Percentiles rank a stretch among this genome's conserved stretches.
These are phyloP conservation scores for Naso thynnoides DNA, from an alignment of 2,797 vertebrate genomes.

Conservation along the genomic window DNA sequence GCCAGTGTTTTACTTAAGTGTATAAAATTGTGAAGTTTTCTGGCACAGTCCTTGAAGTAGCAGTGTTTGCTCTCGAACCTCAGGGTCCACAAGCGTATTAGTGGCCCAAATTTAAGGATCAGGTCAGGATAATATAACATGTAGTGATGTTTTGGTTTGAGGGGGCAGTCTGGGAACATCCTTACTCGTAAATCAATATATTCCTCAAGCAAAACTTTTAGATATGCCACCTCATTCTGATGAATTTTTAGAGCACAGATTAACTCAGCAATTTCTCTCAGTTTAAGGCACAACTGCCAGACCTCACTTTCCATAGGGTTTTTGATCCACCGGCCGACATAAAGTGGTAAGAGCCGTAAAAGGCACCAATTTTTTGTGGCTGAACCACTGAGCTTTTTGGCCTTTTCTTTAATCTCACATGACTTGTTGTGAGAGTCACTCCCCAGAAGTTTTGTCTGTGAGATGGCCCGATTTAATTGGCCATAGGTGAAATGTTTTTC, in stretches of 20 bases:
- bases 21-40: too few species aligned
- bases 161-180: neutral
- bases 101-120: neutral
- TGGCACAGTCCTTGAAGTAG: conserved; percentile 10
- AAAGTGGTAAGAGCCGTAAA: neutral
- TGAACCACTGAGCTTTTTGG: neutral
- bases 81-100: neutral
- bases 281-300: conserved; percentile 1
- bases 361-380: conserved; percentile 2
- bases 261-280: neutral
- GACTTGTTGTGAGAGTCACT: neutral
- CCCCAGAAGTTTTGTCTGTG: neutral
- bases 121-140: neutral
- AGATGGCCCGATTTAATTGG: neutral
- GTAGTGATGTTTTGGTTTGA: conserved; percentile 1
- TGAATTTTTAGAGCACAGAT: conserved; percentile 16
- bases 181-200: neutral
- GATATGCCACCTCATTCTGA: neutral
- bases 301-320: neutral
- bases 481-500: neutral
- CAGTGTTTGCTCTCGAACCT: conserved; percentile 7
- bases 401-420: neutral
- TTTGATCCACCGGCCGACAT: neutral
- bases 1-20: too few species aligned
- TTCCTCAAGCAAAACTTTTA: neutral